Conservation (phyloP, 37 sponge, comb jelly and placozoan species). For the Bolinopsis microptera region DNA sequence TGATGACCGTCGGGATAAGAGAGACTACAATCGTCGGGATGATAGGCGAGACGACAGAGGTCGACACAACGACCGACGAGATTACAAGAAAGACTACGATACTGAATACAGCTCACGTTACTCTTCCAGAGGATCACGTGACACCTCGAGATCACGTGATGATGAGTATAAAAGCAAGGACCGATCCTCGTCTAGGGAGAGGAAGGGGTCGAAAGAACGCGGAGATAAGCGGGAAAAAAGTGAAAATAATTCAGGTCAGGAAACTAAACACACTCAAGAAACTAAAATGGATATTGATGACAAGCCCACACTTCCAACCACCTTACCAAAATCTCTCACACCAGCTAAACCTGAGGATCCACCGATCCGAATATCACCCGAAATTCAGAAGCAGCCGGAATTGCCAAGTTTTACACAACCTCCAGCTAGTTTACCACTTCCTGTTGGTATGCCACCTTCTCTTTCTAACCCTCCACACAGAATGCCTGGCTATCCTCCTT, state of each 20-base stretch:
- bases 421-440: background rate
- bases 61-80: background rate
- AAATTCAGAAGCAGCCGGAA: background rate
- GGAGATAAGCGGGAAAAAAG: background rate
- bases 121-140: constrained; percentile 11
- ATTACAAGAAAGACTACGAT: constrained; percentile 43
- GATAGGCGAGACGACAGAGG: constrained; percentile 35
- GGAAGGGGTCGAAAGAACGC: background rate
- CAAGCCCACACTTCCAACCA: background rate
- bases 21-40: background rate
- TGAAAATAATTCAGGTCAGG: background rate
- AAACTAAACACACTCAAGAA: background rate
- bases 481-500: constrained; percentile 38
- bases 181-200: background rate
- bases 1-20: background rate
- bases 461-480: background rate
- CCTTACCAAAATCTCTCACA: background rate
- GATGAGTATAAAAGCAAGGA: constrained; percentile 10
- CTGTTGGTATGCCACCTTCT: background rate
- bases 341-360: background rate
- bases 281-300: background rate
- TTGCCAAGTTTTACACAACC: background rate
- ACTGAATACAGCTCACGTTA: constrained; percentile 34
- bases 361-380: background rate
- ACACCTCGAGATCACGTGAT: constrained; percentile 50